Conservation (phyloP, 64 coral and sea anemone genomes). For the Trachythela sp. region DNA sequence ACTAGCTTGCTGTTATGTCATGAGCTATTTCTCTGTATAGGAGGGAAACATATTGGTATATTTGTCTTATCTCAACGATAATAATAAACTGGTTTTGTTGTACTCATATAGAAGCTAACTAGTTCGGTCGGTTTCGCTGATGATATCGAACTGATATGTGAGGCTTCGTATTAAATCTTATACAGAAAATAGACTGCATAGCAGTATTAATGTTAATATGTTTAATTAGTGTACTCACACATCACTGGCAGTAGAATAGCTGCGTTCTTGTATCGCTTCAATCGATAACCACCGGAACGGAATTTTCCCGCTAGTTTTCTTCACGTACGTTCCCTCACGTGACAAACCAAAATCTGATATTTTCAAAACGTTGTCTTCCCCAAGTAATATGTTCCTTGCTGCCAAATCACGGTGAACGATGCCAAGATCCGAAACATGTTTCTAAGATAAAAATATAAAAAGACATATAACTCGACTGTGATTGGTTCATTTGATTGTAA, state of each 20-base stretch:
- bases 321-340: neutral
- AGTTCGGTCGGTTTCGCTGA: no score
- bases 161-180: no score
- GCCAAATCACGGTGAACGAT: slow-evolving; percentile 13
- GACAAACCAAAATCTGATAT: slow-evolving; percentile 28
- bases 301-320: neutral
- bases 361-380: neutral
- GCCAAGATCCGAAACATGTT: neutral
- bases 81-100: no score
- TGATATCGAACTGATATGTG: neutral
- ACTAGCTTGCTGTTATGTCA: no score
- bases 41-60: no score
- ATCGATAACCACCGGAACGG: neutral
- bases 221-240: no score
- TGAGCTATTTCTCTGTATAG: no score
- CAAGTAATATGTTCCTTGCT: slow-evolving; percentile 10
- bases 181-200: no score
- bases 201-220: neutral
- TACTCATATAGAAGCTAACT: no score
- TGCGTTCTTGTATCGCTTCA: neutral
- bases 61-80: no score
- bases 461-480: neutral
- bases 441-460: neutral
- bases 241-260: slow-evolving; percentile 12
- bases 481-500: no score